These are phyloP conservation scores for Antheraea assamensis DNA, from an alignment of 2,888 invertebrate species.

Conservation along the genomic window DNA sequence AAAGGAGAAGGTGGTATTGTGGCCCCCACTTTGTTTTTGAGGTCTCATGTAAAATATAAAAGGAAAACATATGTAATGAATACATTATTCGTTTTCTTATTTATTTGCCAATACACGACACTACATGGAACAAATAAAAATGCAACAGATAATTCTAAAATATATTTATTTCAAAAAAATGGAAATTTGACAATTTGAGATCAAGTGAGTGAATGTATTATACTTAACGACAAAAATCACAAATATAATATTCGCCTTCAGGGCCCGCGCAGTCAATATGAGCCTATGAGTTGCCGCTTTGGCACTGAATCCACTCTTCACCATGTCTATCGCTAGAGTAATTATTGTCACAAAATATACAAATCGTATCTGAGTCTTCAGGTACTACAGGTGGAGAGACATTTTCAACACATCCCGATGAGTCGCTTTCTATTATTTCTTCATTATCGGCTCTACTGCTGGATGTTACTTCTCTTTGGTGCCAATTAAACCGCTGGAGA, in stretches of 20 bases:
- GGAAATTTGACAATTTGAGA: neutral
- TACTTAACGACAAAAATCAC: slow-evolving; percentile 13
- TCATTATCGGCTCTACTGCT: neutral
- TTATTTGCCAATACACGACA: too few species aligned
- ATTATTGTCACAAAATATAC: slow-evolving; percentile 19
- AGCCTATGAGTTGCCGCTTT: slow-evolving; percentile 23
- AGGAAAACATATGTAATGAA: too few species aligned
- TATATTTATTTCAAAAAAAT: neutral
- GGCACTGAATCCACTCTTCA: slow-evolving; percentile 12
- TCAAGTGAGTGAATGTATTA: neutral
- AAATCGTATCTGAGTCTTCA: slow-evolving; percentile 19
- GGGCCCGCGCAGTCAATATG: slow-evolving; percentile 25
- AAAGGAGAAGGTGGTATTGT: too few species aligned
- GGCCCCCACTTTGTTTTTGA: too few species aligned
- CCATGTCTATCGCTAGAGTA: slow-evolving; percentile 23
- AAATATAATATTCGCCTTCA: slow-evolving; percentile 27
- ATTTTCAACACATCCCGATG: slow-evolving; percentile 10
- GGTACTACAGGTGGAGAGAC: too few species aligned
- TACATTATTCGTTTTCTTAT: too few species aligned
- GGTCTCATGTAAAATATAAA: too few species aligned
- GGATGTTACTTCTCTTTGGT: neutral
- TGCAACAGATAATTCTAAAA: neutral
- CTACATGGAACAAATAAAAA: too few species aligned
- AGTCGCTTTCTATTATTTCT: neutral
- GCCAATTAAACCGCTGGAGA: neutral